Base-by-base conservation (phyloP, 2,797 vertebrate species). In the Molothrus ater region DNA sequence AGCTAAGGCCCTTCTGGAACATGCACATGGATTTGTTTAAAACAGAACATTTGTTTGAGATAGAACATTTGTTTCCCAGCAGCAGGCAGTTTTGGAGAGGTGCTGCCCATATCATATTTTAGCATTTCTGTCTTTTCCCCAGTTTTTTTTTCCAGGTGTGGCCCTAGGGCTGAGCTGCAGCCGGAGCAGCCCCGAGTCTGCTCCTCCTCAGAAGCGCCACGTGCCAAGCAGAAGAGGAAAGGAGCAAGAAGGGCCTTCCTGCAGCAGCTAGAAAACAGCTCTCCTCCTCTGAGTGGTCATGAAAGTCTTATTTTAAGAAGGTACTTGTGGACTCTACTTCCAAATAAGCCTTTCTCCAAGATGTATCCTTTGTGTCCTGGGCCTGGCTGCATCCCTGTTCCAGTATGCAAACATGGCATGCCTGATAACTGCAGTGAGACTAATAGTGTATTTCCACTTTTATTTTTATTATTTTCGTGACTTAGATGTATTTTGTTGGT, bases 21-120 rank as follows among this genome's bases (percentile, higher is more conserved):
- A 0, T 2, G 2, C 18, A 4, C 7, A 0, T 36, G 48, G 53
- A 29, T 85, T 73, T 71, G 42, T 68, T 64, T 34, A 6, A 45
- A 51, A 31, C 32, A 22, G 4, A 50, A 9, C 4, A 4, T 16
- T 21, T 54, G 4, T 80, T 76, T 78, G 17, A 28, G 10, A n/a
- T 31, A 20, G 5, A 53, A 9, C 5, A 3, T 14, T 21, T 50
- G 5, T 78, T 25, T 48, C 40, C 40, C 34, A 38, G 17, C 16
- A 74, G 53, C 29, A 63, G 56, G 12, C 22, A 17, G 1, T 32
- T 80, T 54, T 48, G 71, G 60, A 36, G 47, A 21, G 34, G 16
- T 9, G 25, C 38, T 72, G 54, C 38, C 31, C 22, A 0, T 16
- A 0, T 2, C 42, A 61, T 61, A 40, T 18, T 57, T 54, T 9